Percentiles rank a stretch among this genome's conserved stretches.
Evolutionary conservation across 2,888 invertebrate species (phyloP).

Genomic region (Entomobrya proxima): DNA sequence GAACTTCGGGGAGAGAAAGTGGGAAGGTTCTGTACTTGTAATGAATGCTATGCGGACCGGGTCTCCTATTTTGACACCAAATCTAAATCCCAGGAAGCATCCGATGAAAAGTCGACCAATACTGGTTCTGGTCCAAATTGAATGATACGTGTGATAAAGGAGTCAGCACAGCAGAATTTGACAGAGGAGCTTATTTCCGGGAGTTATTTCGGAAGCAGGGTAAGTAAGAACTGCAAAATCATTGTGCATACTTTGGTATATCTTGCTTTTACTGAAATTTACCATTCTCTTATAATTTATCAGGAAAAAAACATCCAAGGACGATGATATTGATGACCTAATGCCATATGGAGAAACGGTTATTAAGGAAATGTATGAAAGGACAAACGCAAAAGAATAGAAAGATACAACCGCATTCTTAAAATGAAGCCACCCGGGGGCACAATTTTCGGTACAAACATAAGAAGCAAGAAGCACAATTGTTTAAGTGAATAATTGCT

Average conservation of each 20-base stretch:
- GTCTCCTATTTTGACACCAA: not conserved
- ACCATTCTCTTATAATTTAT: not conserved
- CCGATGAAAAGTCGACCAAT: conserved; percentile 28
- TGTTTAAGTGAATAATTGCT: not conserved
- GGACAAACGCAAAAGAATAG: conserved; percentile 51
- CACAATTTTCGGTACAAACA: conserved; percentile 38
- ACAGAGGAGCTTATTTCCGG: conserved; percentile 24
- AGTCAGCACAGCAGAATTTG: conserved; percentile 27
- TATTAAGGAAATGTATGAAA: conserved; percentile 61
- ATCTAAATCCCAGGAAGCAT: not conserved
- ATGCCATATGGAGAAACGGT: conserved; percentile 25
- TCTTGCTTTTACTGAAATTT: not conserved
- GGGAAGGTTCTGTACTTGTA: conserved; percentile 71
- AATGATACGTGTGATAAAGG: conserved; percentile 41
- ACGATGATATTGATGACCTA: conserved; percentile 30
- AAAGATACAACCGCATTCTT: conserved; percentile 51
- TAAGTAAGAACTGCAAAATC: conserved; percentile 7
- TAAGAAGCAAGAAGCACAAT: too few species aligned
- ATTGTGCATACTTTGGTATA: not conserved
- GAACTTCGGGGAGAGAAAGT: conserved; percentile 59
- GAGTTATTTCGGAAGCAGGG: conserved; percentile 36
- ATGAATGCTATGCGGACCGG: conserved; percentile 73
- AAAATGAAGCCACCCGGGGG: conserved; percentile 32
- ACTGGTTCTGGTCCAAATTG: not conserved
- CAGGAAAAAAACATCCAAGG: conserved; percentile 24